Conservation (phyloP, 2,113 vertebrate genomes). For the Entosphenus tridentatus region DNA sequence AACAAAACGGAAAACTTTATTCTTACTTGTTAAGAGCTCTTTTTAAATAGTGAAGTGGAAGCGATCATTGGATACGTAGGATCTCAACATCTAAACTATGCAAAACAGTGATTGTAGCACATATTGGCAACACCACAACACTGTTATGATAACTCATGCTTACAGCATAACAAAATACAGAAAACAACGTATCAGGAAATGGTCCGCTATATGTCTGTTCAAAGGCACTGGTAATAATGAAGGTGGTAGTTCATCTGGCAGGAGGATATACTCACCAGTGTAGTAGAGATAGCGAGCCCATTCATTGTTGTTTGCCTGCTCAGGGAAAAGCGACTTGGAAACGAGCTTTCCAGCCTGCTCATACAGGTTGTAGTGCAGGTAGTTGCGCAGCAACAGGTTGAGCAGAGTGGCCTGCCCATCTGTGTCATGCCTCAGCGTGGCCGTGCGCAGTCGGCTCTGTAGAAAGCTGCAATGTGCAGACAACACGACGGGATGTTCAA, state of each 20-base stretch:
- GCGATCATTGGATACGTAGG: no score
- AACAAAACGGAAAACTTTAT: not conserved
- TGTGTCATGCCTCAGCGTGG: constrained; percentile 61
- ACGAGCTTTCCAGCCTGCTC: constrained; percentile 93
- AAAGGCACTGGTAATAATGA: no score
- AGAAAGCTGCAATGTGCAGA: constrained; percentile 28
- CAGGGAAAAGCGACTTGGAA: constrained; percentile 82
- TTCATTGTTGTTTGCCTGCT: constrained; percentile 95
- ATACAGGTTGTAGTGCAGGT: constrained; percentile 77
- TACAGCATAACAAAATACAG: no score
- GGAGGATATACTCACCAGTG: constrained; percentile 34
- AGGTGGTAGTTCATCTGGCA: not conserved
- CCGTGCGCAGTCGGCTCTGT: constrained; percentile 66
- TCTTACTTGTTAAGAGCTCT: not conserved
- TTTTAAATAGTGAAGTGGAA: no score
- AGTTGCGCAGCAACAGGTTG: constrained; percentile 85
- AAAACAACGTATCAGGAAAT: no score
- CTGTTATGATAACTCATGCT: no score
- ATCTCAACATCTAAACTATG: no score
- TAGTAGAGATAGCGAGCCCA: constrained; percentile 98
- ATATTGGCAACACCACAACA: no score
- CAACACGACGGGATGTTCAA: not conserved
- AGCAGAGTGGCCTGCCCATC: constrained; percentile 81
- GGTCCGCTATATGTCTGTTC: no score
- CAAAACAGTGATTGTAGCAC: no score